Evolutionary conservation across 2,797 vertebrate species (phyloP).

Genomic region (Acridotheres tristis): DNA sequence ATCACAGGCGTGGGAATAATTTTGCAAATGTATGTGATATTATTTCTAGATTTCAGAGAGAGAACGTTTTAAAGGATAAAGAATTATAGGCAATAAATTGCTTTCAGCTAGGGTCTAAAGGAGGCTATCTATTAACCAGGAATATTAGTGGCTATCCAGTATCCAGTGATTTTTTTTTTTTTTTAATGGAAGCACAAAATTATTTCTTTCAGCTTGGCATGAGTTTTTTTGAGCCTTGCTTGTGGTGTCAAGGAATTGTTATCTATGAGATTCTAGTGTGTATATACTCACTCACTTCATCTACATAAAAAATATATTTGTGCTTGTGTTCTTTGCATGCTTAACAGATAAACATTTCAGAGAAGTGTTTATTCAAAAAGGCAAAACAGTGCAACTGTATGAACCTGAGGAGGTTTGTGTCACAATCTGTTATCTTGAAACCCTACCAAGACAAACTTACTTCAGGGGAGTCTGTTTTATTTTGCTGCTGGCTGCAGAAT

Average conservation of each 20-base stretch:
- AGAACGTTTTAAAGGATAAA: neutral
- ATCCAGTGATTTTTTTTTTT: neutral
- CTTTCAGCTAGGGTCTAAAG: neutral
- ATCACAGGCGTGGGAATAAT: neutral
- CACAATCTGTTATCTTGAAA: constrained; percentile 59
- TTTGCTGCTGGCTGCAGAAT: constrained; percentile 27
- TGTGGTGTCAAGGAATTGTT: neutral
- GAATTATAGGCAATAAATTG: neutral
- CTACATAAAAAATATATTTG: neutral
- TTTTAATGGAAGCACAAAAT: neutral
- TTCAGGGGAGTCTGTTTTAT: constrained; percentile 30
- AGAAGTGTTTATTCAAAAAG: constrained; percentile 37
- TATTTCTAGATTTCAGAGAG: neutral
- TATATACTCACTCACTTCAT: neutral
- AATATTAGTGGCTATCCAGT: neutral
- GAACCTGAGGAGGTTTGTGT: constrained; percentile 47
- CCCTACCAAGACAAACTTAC: constrained; percentile 42
- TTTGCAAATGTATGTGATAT: neutral
- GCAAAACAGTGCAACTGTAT: neutral
- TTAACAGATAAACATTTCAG: constrained; percentile 11
- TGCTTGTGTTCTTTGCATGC: neutral
- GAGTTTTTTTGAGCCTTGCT: neutral
- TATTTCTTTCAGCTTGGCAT: neutral
- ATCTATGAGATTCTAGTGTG: neutral
- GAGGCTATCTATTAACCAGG: neutral